These are phyloP conservation scores for Liodrosophila aerea DNA, from an alignment of 2,888 invertebrate genomes.

Conservation along the genomic window DNA sequence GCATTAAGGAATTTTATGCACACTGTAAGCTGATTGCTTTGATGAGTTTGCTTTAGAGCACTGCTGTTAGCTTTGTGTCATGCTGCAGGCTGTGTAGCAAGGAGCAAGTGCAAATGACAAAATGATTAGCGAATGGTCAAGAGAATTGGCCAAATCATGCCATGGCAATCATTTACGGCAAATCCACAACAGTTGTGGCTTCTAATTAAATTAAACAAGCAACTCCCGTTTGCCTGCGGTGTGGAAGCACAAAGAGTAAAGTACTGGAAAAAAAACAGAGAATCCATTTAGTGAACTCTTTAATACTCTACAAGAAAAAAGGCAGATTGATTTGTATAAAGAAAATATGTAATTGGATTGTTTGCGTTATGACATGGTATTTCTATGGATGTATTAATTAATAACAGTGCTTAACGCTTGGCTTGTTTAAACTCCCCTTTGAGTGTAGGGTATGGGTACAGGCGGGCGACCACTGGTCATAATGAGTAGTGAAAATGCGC, in stretches of 20 bases:
- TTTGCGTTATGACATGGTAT: no score
- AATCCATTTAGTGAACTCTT: neutral
- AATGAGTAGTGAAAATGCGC: conserved; percentile 54
- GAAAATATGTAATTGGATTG: no score
- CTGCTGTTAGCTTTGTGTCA: neutral
- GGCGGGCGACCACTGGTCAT: conserved; percentile 26
- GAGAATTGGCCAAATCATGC: conserved; percentile 61
- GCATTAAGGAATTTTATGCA: neutral
- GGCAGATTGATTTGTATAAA: no score
- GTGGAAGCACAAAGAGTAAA: conserved; percentile 13
- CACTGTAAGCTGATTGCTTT: no score
- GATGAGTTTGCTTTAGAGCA: neutral
- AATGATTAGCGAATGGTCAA: conserved; percentile 33
- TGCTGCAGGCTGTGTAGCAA: conserved; percentile 1
- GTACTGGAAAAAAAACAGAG: conserved; percentile 9
- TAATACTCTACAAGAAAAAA: conserved; percentile 5
- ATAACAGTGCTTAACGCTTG: no score
- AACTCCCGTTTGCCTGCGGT: conserved; percentile 11
- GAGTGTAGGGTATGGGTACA: conserved; percentile 2
- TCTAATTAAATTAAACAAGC: conserved; percentile 70
- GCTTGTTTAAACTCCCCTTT: neutral
- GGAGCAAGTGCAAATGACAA: conserved; percentile 51
- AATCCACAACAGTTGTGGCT: conserved; percentile 53
- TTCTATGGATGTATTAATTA: no score
- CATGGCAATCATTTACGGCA: conserved; percentile 68